Conservation (phyloP, 2,797 vertebrate genomes). For the Erethizon dorsatum region DNA sequence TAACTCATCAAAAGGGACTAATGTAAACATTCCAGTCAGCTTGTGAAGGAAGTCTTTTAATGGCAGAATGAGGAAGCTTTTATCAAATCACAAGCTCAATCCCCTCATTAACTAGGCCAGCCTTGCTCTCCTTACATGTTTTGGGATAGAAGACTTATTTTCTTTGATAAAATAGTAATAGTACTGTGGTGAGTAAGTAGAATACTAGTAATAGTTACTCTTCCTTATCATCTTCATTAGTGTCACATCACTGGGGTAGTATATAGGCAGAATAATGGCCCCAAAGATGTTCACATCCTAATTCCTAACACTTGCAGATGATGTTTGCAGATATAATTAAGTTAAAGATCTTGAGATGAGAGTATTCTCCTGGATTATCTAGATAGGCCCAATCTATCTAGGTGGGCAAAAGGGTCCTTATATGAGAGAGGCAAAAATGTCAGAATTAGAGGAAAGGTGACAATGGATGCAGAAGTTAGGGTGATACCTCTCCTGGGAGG, state of each 20-base stretch:
- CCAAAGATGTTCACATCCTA: neutral
- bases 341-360: neutral
- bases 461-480: neutral
- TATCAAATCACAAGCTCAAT: slow-evolving; percentile 12
- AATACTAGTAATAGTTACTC: neutral
- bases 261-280: neutral
- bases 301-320: neutral
- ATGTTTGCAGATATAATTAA: neutral
- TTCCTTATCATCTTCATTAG: neutral
- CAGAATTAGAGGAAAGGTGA: neutral
- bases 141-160: neutral
- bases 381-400: neutral
- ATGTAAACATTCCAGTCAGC: slow-evolving; percentile 40
- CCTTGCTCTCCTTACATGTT: slow-evolving; percentile 28
- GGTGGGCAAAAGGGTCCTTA: neutral
- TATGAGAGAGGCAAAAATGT: neutral
- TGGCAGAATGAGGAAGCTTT: neutral
- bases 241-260: neutral
- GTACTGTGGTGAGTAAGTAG: neutral
- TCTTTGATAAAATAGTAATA: slow-evolving; percentile 39
- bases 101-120: neutral
- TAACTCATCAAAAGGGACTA: slow-evolving; percentile 28
- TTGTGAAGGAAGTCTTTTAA: neutral
- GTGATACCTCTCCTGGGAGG: neutral
- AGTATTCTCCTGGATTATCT: neutral